Percentiles rank a stretch among this genome's conserved stretches.
Conservation (phyloP, 1,140 invertebrate genomes). For the Lordiphosa collinella region DNA sequence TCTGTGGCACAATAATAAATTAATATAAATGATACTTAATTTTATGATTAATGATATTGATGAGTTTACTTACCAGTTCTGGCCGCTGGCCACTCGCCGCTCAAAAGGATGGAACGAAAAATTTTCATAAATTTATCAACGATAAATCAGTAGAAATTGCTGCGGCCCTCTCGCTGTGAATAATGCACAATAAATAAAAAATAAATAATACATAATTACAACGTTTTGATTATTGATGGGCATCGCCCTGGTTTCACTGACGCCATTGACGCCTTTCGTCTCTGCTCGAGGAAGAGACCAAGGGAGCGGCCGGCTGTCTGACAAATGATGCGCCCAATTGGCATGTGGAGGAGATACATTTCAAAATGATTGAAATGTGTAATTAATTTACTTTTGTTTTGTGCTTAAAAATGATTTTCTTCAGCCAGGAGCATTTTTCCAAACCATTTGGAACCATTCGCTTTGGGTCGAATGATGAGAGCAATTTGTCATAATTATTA, state of each 20-base stretch:
- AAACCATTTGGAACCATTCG: constrained; percentile 36
- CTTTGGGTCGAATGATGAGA: no score
- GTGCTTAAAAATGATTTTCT: background rate
- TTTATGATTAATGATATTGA: constrained; percentile 78
- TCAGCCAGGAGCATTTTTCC: constrained; percentile 23
- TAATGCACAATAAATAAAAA: constrained; percentile 70
- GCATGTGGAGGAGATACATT: constrained; percentile 36
- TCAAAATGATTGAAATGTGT: constrained; percentile 64
- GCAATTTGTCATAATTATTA: constrained; percentile 42
- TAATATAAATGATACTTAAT: constrained; percentile 79
- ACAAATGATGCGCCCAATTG: constrained; percentile 62
- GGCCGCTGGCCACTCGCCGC: constrained; percentile 17
- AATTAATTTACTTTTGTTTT: constrained; percentile 55
- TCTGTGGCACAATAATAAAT: constrained; percentile 76
- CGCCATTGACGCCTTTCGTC: constrained; percentile 48
- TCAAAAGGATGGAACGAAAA: constrained; percentile 43
- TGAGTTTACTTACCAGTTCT: constrained; percentile 41
- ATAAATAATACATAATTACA: constrained; percentile 75
- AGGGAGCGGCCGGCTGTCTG: constrained; percentile 15
- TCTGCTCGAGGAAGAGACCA: background rate
- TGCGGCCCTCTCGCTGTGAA: constrained; percentile 30
- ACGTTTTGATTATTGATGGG: constrained; percentile 22
- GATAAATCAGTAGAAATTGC: constrained; percentile 61
- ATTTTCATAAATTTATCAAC: constrained; percentile 74
- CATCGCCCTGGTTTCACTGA: constrained; percentile 12